A percentile compares a stretch with the other conserved stretches of the same genome.
Evolutionary conservation across 2,888 invertebrate genomes (phyloP).

Genomic region (Drosophila limbata): DNA sequence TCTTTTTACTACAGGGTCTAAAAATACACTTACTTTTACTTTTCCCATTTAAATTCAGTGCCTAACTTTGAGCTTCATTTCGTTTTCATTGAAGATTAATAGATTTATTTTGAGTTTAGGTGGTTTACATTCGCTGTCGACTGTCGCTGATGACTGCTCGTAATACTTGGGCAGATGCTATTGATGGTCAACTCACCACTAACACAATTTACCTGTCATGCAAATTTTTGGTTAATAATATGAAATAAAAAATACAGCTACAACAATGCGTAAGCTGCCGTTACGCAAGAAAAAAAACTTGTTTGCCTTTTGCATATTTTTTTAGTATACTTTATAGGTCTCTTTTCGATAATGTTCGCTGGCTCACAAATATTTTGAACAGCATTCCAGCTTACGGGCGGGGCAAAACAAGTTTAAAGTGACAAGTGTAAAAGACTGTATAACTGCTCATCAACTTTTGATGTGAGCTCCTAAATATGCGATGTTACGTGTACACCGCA

Average conservation of each 20-base stretch:
- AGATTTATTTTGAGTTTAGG: conserved; percentile 9
- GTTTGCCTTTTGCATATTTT: conserved; percentile 33
- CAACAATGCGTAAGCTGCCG: conserved; percentile 22
- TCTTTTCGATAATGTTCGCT: conserved; percentile 18
- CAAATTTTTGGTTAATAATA: conserved; percentile 54
- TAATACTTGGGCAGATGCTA: conserved; percentile 38
- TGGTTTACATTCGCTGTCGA: conserved; percentile 53
- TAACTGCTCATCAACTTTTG: conserved; percentile 46
- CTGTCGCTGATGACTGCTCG: conserved; percentile 18
- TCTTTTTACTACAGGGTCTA: too few species aligned
- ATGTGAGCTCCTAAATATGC: conserved; percentile 65
- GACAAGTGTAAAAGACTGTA: conserved; percentile 63
- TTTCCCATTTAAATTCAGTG: not conserved
- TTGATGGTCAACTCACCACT: conserved; percentile 34
- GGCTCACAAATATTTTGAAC: conserved; percentile 24
- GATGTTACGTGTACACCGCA: conserved; percentile 39
- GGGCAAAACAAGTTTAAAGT: conserved; percentile 68
- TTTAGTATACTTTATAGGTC: conserved; percentile 48
- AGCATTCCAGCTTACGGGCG: conserved; percentile 29
- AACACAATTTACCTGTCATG: conserved; percentile 60
- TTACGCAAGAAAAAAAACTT: conserved; percentile 60
- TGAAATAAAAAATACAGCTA: not conserved
- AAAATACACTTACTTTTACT: not conserved
- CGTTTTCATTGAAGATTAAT: not conserved
- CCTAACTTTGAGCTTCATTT: not conserved